Percentiles rank a stretch among this genome's conserved stretches.
phyloP scores from a whole-genome alignment of 2,113 vertebrate species.

The Passer domesticus region DNA sequence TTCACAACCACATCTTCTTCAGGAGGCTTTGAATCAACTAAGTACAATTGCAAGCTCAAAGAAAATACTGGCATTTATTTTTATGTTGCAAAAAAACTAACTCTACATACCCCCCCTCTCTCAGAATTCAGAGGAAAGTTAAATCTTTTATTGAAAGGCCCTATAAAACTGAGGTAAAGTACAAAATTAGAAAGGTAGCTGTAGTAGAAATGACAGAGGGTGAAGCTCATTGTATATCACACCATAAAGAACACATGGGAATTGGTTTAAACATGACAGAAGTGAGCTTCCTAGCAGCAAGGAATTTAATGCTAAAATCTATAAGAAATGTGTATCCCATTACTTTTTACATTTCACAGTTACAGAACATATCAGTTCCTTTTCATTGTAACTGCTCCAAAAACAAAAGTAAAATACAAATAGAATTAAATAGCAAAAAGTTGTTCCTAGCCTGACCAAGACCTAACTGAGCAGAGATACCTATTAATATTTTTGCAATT shows the following conservation, averaged over 20 bases:
- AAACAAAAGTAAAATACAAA: background rate
- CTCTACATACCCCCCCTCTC: background rate
- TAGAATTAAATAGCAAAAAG: background rate
- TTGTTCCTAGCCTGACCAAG: background rate
- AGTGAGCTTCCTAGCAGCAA: background rate
- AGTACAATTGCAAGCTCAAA: background rate
- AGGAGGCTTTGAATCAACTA: background rate
- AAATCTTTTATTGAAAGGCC: background rate
- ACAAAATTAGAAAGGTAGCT: background rate
- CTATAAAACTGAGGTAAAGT: background rate
- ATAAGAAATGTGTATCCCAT: background rate
- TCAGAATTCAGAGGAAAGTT: background rate
- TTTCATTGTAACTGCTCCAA: background rate
- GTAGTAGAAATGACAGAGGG: background rate
- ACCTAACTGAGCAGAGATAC: background rate
- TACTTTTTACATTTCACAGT: background rate
- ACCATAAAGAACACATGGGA: background rate
- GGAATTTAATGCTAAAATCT: constrained; percentile 3
- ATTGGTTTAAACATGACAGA: background rate
- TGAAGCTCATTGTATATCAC: background rate
- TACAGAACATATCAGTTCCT: background rate
- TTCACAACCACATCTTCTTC: background rate
- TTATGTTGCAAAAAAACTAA: background rate
- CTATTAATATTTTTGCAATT: background rate
- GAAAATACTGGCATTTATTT: background rate